Conservation (phyloP, 2,797 vertebrate genomes). For the Sebastes kiyomatsui region DNA sequence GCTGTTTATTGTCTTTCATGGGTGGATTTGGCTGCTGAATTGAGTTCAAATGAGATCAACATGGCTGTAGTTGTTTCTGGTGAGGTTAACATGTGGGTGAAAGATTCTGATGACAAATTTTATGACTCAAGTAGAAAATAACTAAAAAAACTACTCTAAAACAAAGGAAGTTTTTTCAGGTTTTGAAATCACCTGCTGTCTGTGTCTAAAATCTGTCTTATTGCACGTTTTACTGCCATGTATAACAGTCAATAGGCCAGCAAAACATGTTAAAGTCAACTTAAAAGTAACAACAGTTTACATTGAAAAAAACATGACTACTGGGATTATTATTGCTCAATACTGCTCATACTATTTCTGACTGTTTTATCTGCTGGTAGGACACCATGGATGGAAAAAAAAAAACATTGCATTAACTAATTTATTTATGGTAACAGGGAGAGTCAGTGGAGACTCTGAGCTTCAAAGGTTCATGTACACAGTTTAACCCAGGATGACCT, state of each 20-base stretch:
- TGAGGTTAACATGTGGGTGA: neutral
- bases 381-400: neutral
- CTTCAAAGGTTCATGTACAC: slow-evolving; percentile 5
- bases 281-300: neutral
- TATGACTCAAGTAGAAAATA: neutral
- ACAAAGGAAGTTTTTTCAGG: neutral
- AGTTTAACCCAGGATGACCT: slow-evolving; percentile 39
- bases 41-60: slow-evolving; percentile 21
- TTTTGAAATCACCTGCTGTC: neutral
- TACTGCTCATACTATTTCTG: neutral
- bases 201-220: neutral
- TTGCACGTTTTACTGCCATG: neutral
- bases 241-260: neutral
- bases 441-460: neutral
- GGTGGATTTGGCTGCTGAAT: slow-evolving; percentile 6
- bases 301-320: neutral
- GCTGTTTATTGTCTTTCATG: slow-evolving; percentile 17
- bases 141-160: neutral
- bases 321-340: neutral
- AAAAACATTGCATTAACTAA: neutral
- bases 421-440: neutral
- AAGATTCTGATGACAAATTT: neutral
- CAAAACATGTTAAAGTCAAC: neutral
- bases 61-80: neutral
- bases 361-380: neutral